A percentile compares a stretch with the other conserved stretches of the same genome.
Conservation (phyloP, 2,113 vertebrate genomes). For the Epinephelus fuscoguttatus region DNA sequence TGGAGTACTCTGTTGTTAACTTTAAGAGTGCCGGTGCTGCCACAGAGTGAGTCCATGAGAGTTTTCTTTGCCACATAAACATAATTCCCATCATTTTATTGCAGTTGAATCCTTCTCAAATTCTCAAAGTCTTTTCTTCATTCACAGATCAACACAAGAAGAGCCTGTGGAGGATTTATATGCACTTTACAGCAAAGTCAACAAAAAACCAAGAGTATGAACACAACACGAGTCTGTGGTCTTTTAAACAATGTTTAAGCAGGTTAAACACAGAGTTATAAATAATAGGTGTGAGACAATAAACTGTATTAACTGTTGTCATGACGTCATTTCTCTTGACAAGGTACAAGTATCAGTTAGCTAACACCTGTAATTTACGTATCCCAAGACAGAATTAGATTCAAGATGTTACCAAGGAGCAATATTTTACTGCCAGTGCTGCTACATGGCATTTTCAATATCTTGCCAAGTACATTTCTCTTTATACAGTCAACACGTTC, state of each 20-base stretch:
- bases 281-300: not conserved
- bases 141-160: not conserved
- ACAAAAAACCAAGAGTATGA: not conserved
- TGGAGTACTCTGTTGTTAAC: conserved; percentile 1
- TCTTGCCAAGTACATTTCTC: not conserved
- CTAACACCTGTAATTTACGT: too few relatives aligned
- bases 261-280: not conserved
- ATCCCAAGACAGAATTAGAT: not conserved
- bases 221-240: not conserved
- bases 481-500: not conserved
- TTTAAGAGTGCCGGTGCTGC: not conserved
- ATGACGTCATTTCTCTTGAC: not conserved
- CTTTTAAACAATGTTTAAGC: not conserved
- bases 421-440: too few relatives aligned
- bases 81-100: not conserved
- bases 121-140: not conserved
- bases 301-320: not conserved
- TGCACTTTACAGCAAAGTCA: conserved; percentile 30
- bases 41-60: not conserved
- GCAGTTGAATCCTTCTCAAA: not conserved
- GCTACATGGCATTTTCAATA: not conserved
- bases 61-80: not conserved
- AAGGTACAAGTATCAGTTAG: too few relatives aligned
- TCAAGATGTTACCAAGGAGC: not conserved
- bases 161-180: not conserved